Evolutionary conservation across 1,140 invertebrate species (phyloP).

Genomic region (Leptopilina boulardi): DNA sequence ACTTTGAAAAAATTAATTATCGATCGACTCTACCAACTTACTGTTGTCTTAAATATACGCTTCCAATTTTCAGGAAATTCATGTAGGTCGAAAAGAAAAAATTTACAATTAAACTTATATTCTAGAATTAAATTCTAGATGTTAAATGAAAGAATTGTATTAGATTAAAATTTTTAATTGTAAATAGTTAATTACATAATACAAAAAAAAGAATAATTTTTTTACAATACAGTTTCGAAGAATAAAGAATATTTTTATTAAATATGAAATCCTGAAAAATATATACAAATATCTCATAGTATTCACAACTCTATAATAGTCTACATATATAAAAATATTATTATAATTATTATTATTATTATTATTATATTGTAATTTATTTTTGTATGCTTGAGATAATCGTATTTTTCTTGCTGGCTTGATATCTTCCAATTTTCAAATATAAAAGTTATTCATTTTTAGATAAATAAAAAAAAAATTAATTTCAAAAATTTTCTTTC

Average conservation of each 20-base stretch:
- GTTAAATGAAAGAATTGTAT: background rate
- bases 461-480: background rate
- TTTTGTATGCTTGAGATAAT: constrained; percentile 69
- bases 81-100: background rate
- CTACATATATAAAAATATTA: constrained; percentile 60
- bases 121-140: background rate
- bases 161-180: too few species aligned
- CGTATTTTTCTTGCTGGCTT: constrained; percentile 54
- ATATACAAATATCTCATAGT: constrained; percentile 63
- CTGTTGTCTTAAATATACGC: background rate
- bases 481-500: background rate
- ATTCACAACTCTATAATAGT: constrained; percentile 67
- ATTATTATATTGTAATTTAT: constrained; percentile 69
- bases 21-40: too few species aligned
- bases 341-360: constrained; percentile 41
- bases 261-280: constrained; percentile 45
- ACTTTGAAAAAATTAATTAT: too few species aligned
- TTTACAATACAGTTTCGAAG: constrained; percentile 41
- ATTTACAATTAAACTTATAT: background rate
- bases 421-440: constrained; percentile 47
- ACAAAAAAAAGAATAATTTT: background rate
- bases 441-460: background rate
- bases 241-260: constrained; percentile 36
- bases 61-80: background rate
- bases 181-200: background rate